Evolutionary conservation across 64 coral and sea anemone genomes (phyloP), one percentile per base, ranked within the genome.

Genomic region (Actinia tenebrosa): DNA sequence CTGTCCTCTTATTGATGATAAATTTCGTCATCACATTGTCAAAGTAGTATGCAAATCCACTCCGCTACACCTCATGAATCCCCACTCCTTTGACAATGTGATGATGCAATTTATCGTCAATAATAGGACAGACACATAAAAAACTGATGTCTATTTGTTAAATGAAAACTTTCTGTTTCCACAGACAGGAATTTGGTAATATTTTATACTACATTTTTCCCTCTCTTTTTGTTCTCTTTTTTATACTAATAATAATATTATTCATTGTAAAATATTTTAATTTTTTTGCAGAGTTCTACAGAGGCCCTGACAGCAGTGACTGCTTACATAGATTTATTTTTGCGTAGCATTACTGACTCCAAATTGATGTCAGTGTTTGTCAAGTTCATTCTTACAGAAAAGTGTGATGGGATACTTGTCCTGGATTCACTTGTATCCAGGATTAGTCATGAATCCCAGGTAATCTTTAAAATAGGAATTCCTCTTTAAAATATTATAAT

Each of bases 311-410:
- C 89, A 75, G 96, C 96, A 16, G 91, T 92, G 18, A 98, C 96
- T 78, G 90, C 96, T n/a, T 98, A 98, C 50, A 52, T 98, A 52
- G 96, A 98, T 68, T 54, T 98, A 53, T 98, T 98, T 64, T n/a
- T 98, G 45, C 88, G 96, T 47, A 98, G 96, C 52, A 98, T 98
- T 25, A 98, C 96, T 83, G 96, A 98, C 84, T 89, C 90, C 64
- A 98, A 92, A n/a, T 42, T 98, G 37, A 98, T 98, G 96, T 92
- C 92, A 78, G 96, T 98, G 15, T 98, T 98, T 85, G 37, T 98
- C 13, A 87, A 95, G 81, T 98, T 98, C 60, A 94, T 98, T 59
- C 71, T 98, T 71, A 88, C 84, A 45, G 93, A 94, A 45, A 88
- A 60, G 78, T 92, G 87, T 88, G 96, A 98, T 91, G 93, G 88